Conservation (phyloP, 1,140 invertebrate species). For the Hyles euphorbiae region DNA sequence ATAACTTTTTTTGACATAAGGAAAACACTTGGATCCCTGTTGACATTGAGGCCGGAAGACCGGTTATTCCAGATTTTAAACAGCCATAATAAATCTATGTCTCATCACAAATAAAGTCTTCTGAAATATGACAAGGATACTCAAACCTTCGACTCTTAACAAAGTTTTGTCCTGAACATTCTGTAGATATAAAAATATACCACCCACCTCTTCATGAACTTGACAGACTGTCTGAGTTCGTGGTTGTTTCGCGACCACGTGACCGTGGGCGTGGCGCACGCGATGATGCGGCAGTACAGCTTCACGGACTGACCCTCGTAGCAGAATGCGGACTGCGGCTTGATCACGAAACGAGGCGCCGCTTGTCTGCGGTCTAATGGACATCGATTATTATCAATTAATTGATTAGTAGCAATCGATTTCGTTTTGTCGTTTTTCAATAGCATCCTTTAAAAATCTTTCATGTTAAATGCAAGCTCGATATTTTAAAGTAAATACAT, state of each 20-base stretch:
- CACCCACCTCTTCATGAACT: conserved; percentile 95
- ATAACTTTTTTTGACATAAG: too few relatives aligned
- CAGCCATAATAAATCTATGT: too few relatives aligned
- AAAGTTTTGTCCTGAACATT: background rate
- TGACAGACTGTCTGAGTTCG: conserved; percentile 97
- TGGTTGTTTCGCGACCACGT: conserved; percentile 96
- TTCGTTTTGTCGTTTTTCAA: background rate
- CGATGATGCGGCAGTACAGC: conserved; percentile 97
- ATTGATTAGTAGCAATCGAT: background rate
- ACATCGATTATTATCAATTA: conserved; percentile 19
- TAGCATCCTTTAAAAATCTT: too few relatives aligned
- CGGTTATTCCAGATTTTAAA: too few relatives aligned
- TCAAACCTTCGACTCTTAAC: too few relatives aligned
- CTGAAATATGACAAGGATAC: too few relatives aligned
- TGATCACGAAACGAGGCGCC: conserved; percentile 97
- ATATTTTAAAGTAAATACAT: too few relatives aligned
- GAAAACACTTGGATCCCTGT: too few relatives aligned
- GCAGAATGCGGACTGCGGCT: conserved; percentile 95
- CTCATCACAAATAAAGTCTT: too few relatives aligned
- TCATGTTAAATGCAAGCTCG: too few relatives aligned
- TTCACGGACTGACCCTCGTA: conserved; percentile 98
- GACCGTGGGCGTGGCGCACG: conserved; percentile 93
- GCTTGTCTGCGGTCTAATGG: conserved; percentile 95
- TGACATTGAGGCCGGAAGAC: too few relatives aligned
- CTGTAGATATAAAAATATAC: too few relatives aligned